Conservation (phyloP, 2,888 invertebrate genomes). For the Cepaea hortensis region DNA sequence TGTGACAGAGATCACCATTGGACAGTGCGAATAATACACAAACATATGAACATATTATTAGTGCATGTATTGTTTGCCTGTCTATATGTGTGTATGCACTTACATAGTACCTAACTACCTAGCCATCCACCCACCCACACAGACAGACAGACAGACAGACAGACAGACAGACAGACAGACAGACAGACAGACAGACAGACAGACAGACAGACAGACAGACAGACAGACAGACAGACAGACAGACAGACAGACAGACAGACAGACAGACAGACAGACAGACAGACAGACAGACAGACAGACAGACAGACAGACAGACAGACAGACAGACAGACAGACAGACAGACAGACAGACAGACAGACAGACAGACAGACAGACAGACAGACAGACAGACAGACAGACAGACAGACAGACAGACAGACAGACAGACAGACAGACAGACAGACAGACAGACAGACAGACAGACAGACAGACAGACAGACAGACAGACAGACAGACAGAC, state of each 20-base stretch:
- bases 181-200: constrained; percentile 29
- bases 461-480: constrained; percentile 32
- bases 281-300: constrained; percentile 16
- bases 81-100: too few relatives aligned
- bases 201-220: constrained; percentile 36
- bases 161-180: constrained; percentile 37
- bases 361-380: constrained; percentile 34
- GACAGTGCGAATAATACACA: too few relatives aligned
- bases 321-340: constrained; percentile 41
- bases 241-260: constrained; percentile 38
- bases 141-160: constrained; percentile 20
- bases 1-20: too few relatives aligned
- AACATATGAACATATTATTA: too few relatives aligned
- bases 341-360: constrained; percentile 25
- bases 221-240: constrained; percentile 29
- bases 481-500: constrained; percentile 7
- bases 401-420: constrained; percentile 16
- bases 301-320: constrained; percentile 31
- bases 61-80: too few relatives aligned
- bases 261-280: background rate
- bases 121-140: too few relatives aligned
- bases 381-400: constrained; percentile 26
- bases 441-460: constrained; percentile 10
- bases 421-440: background rate
- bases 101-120: too few relatives aligned